Evolutionary conservation across 2,113 vertebrate species (phyloP).

Genomic region (Thunnus thynnus): DNA sequence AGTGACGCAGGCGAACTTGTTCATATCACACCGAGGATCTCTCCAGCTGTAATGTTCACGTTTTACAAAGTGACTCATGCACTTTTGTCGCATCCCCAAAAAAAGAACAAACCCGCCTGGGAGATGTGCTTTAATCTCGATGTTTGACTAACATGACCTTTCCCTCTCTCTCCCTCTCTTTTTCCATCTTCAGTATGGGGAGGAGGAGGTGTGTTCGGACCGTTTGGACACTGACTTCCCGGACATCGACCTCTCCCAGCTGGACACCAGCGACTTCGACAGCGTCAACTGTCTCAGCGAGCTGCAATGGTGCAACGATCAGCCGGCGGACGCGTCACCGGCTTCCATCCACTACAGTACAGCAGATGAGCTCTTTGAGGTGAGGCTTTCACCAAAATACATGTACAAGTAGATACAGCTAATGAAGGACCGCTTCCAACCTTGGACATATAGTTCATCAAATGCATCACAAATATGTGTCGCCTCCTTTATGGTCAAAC

Average conservation of each 20-base stretch:
- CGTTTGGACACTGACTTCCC: conserved; percentile 95
- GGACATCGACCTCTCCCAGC: conserved; percentile 97
- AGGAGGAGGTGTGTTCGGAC: conserved; percentile 91
- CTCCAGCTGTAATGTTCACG: conserved; percentile 46
- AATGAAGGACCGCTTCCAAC: not conserved
- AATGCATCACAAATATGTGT: too few relatives aligned
- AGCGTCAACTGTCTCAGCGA: conserved; percentile 93
- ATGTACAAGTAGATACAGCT: not conserved
- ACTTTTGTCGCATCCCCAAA: conserved; percentile 26
- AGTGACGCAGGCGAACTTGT: conserved; percentile 14
- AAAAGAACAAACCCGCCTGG: conserved; percentile 29
- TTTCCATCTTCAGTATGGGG: conserved; percentile 87
- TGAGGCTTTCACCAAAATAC: conserved; percentile 59
- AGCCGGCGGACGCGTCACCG: conserved; percentile 82
- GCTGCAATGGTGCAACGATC: conserved; percentile 94
- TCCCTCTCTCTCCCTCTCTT: conserved; percentile 27
- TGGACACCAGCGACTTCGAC: conserved; percentile 96
- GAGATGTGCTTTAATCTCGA: conserved; percentile 32
- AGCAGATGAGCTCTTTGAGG: conserved; percentile 95
- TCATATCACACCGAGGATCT: conserved; percentile 20
- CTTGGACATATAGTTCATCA: not conserved
- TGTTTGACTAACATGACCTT: conserved; percentile 57
- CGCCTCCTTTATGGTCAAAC: too few relatives aligned
- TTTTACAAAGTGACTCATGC: conserved; percentile 24
- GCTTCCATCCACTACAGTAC: conserved; percentile 92